Base-by-base conservation (phyloP, 2,888 invertebrate species). In the Limnephilus auricula region DNA sequence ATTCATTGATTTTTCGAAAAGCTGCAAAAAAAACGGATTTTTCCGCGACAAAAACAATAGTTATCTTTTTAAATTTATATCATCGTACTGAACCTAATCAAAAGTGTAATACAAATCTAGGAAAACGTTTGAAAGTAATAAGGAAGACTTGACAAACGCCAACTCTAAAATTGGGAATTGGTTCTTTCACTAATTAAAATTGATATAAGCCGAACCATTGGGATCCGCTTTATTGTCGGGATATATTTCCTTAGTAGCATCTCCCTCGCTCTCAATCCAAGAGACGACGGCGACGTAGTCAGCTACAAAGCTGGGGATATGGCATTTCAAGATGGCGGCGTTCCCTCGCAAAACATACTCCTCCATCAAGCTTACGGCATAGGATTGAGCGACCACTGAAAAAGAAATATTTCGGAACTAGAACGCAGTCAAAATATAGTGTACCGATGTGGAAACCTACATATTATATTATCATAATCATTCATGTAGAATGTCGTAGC, bases 251-350 rank as follows among this genome's bases (percentile, higher is more conserved):
- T 95, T 95, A 94, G 95, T 95, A 91, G 95, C 94, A 90, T 94
- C 94, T 92, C 96, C 96, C 95, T 97, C 98, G 94, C 97, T 97
- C 96, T 98, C 97, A 95, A 98, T 96, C 98, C 98, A 99, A 94
- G 98, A 97, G 94, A 97, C 97, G 94, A 98, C 98, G 94, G 96
- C 96, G 94, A 98, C 98, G 95, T 98, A 98, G 96, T 99, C 98
- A 94, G 98, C 98, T 94, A 98, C 98, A 96, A 98, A 98, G 96
- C 98, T 98, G 94, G 98, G 98, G 95, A 99, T 98, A 96, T 98
- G 98, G 96, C 98, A 99, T 97, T 98, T 98, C 95, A 98, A 96
- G 95, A 98, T 98, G 94, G 98, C 98, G 94, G 98, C 97, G 96
- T 99, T 99, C 94, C 98, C 98, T 95, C 97, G 97, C 94, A 98